A percentile compares a stretch with the other conserved stretches of the same genome.
phyloP scores from a whole-genome alignment of 2,113 vertebrate genomes.

The Podilymbus podiceps region DNA sequence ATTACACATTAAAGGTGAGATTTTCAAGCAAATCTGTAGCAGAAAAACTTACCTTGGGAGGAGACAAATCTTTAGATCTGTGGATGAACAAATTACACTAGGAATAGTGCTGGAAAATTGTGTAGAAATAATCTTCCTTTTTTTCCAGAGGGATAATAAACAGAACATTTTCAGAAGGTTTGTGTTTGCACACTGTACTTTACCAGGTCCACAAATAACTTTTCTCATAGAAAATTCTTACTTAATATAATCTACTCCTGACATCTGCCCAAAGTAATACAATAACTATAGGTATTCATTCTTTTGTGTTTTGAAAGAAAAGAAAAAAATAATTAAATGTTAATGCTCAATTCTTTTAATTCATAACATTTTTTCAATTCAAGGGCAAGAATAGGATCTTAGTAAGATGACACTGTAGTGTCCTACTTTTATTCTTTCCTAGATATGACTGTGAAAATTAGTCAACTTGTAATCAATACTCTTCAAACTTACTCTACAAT shows the following conservation, averaged over 20 bases:
- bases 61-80: background rate
- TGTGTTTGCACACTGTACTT: background rate
- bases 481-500: background rate
- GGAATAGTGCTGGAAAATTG: background rate
- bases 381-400: background rate
- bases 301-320: background rate
- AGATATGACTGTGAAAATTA: background rate
- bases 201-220: background rate
- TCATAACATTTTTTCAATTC: background rate
- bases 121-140: background rate
- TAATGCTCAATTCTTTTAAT: background rate
- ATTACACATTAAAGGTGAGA: background rate
- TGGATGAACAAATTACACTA: background rate
- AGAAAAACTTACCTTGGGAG: background rate
- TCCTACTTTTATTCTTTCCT: background rate
- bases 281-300: background rate
- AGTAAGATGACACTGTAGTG: background rate
- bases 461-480: background rate
- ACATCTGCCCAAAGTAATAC: background rate
- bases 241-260: background rate
- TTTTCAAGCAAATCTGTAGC: background rate
- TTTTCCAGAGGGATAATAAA: background rate
- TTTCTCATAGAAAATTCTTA: background rate
- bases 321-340: background rate
- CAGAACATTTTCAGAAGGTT: background rate